A percentile compares a stretch with the other conserved stretches of the same genome.
phyloP scores from a whole-genome alignment of 2,888 invertebrate genomes.

The Steromphala cineraria region DNA sequence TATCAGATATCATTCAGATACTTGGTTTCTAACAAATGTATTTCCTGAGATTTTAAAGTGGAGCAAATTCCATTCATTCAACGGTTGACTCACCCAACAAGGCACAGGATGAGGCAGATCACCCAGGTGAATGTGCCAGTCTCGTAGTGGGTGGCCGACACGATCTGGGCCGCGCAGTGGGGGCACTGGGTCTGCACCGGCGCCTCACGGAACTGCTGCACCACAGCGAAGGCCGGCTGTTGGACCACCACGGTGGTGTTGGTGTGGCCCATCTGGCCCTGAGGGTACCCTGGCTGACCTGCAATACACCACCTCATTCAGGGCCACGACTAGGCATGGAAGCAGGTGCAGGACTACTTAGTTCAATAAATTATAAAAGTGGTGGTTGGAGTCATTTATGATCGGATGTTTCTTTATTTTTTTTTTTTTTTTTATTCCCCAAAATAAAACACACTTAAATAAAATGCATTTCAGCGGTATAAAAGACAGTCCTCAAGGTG shows the following conservation, averaged over 20 bases:
- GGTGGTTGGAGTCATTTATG: background rate
- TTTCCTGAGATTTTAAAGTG: too few species aligned
- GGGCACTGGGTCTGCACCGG: conserved; percentile 66
- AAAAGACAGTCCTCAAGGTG: too few species aligned
- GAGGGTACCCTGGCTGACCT: conserved; percentile 37
- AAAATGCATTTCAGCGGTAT: too few species aligned
- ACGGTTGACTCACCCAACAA: conserved; percentile 69
- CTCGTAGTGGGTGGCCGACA: conserved; percentile 67
- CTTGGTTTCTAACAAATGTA: too few species aligned
- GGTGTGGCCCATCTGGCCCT: conserved; percentile 29
- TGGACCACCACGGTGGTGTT: conserved; percentile 60
- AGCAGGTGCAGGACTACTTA: too few species aligned
- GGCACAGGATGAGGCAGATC: conserved; percentile 64
- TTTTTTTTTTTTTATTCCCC: too few species aligned
- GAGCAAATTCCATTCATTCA: too few species aligned
- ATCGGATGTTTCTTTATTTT: too few species aligned
- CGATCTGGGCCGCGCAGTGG: conserved; percentile 69
- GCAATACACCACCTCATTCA: conserved; percentile 3
- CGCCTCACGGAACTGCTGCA: conserved; percentile 61
- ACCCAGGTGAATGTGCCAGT: conserved; percentile 71
- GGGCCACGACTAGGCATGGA: background rate
- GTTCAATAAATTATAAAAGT: too few species aligned
- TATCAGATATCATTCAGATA: background rate
- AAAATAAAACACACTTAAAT: too few species aligned
- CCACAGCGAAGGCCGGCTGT: conserved; percentile 54